phyloP scores from a whole-genome alignment of 2,888 invertebrate species.

The Ectemnius continuus region DNA sequence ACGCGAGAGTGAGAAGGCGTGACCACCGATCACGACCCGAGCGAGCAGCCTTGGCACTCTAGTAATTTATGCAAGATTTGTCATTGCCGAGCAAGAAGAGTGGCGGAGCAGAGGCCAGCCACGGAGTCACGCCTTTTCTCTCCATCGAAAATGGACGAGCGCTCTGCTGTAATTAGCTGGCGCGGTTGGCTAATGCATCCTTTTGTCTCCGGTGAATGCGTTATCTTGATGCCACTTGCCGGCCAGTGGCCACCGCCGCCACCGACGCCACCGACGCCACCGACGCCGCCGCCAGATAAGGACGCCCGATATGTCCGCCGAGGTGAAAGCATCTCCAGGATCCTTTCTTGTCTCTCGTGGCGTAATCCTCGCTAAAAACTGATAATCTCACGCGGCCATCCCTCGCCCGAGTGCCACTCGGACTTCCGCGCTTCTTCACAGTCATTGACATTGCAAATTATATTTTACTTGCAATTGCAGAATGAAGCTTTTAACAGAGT shows the following conservation, averaged over 20 bases:
- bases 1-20: slow-evolving; percentile 45
- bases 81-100: slow-evolving; percentile 53
- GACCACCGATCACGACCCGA: slow-evolving; percentile 50
- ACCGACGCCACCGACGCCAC: slow-evolving; percentile 16
- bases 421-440: too few relatives aligned
- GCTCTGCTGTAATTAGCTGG: slow-evolving; percentile 65
- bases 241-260: slow-evolving; percentile 37
- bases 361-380: slow-evolving; percentile 21
- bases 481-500: too few relatives aligned
- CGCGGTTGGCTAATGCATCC: slow-evolving; percentile 70
- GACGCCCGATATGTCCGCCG: slow-evolving; percentile 38
- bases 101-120: slow-evolving; percentile 13
- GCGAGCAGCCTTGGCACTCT: slow-evolving; percentile 46
- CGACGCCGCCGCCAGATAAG: slow-evolving; percentile 49
- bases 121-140: slow-evolving; percentile 62
- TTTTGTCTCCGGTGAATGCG: slow-evolving; percentile 65
- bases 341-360: slow-evolving; percentile 23
- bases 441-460: too few relatives aligned
- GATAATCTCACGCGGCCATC: too few relatives aligned
- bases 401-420: too few relatives aligned
- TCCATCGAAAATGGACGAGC: slow-evolving; percentile 58
- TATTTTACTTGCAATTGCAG: too few relatives aligned
- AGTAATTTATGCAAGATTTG: slow-evolving; percentile 72
- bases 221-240: slow-evolving; percentile 65
- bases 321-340: slow-evolving; percentile 50